A percentile compares a stretch with the other conserved stretches of the same genome.
Conservation (phyloP, 2,888 invertebrate genomes). For the Drosophila incognita region DNA sequence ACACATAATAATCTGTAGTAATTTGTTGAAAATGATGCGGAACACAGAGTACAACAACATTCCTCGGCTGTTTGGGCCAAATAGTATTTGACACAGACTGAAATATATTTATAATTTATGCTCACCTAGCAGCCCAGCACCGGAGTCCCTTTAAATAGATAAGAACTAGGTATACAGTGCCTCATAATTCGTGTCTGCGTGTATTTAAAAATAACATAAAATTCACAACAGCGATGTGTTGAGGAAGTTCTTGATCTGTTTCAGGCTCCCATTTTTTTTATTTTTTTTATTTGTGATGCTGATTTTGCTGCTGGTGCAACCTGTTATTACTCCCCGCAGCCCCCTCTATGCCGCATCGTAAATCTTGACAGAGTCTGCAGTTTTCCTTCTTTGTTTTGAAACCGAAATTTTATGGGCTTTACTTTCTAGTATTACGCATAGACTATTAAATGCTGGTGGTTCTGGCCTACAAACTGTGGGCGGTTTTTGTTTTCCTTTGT, state of each 20-base stretch:
- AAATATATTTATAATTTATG: slow-evolving; percentile 78
- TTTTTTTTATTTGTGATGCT: slow-evolving; percentile 55
- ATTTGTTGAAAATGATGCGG: slow-evolving; percentile 69
- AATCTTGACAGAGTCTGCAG: slow-evolving; percentile 49
- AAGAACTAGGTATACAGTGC: slow-evolving; percentile 35
- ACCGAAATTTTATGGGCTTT: slow-evolving; percentile 59
- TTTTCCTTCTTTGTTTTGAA: slow-evolving; percentile 40
- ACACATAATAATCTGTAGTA: slow-evolving; percentile 65
- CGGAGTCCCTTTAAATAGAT: slow-evolving; percentile 57
- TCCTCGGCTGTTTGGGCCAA: slow-evolving; percentile 65
- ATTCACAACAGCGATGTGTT: slow-evolving; percentile 43
- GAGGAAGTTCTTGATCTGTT: slow-evolving; percentile 53
- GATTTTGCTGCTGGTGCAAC: slow-evolving; percentile 53
- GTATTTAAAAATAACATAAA: slow-evolving; percentile 65
- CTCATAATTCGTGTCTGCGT: slow-evolving; percentile 54
- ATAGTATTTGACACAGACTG: slow-evolving; percentile 71
- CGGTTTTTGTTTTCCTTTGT: slow-evolving; percentile 65
- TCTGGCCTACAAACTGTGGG: slow-evolving; percentile 61
- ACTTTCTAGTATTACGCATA: slow-evolving; percentile 65
- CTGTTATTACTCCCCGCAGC: slow-evolving; percentile 46
- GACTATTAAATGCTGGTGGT: slow-evolving; percentile 56
- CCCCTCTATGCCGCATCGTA: slow-evolving; percentile 41
- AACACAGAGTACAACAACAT: slow-evolving; percentile 63
- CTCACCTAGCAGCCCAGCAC: slow-evolving; percentile 55
- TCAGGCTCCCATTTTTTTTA: slow-evolving; percentile 37